Percentiles rank a stretch among this genome's conserved stretches.
Evolutionary conservation across 2,888 invertebrate species (phyloP).

Genomic region (Ophioninae sp.): DNA sequence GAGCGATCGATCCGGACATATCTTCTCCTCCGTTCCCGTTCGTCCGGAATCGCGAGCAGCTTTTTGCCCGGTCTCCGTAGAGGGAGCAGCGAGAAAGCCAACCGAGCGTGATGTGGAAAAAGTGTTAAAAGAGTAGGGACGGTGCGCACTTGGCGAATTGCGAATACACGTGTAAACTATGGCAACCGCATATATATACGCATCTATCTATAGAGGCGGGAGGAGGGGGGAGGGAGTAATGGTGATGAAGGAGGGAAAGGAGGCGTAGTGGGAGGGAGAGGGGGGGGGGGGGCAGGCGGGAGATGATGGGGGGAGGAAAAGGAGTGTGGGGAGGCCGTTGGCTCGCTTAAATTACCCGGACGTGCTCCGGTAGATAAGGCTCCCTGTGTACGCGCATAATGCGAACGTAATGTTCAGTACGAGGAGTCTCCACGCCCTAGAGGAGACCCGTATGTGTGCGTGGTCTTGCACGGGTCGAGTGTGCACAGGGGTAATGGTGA

Average conservation of each 20-base stretch:
- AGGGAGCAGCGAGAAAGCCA: constrained; percentile 14
- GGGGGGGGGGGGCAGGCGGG: constrained; percentile 17
- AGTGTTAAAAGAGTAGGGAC: constrained; percentile 23
- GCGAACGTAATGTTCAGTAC: constrained; percentile 74
- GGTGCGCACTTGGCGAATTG: constrained; percentile 44
- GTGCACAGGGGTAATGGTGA: constrained; percentile 10
- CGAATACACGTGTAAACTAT: constrained; percentile 57
- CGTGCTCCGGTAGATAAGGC: constrained; percentile 74
- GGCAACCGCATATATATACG: constrained; percentile 51
- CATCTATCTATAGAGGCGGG: constrained; percentile 9
- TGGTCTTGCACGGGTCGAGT: constrained; percentile 15
- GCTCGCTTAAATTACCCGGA: constrained; percentile 68
- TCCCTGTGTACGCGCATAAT: constrained; percentile 75
- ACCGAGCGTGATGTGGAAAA: constrained; percentile 29
- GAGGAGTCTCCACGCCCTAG: constrained; percentile 66
- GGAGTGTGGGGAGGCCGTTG: constrained; percentile 53
- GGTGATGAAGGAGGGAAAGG: constrained; percentile 53
- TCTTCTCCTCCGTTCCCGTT: neutral
- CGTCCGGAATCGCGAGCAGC: constrained; percentile 36
- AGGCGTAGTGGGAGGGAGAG: neutral
- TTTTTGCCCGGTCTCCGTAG: constrained; percentile 27
- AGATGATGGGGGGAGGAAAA: constrained; percentile 9
- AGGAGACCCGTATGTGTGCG: constrained; percentile 35
- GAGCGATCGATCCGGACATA: constrained; percentile 49
- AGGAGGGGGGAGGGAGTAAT: constrained; percentile 36